Base-by-base conservation (phyloP, 2,797 vertebrate species). In the Acanthis flammea region DNA sequence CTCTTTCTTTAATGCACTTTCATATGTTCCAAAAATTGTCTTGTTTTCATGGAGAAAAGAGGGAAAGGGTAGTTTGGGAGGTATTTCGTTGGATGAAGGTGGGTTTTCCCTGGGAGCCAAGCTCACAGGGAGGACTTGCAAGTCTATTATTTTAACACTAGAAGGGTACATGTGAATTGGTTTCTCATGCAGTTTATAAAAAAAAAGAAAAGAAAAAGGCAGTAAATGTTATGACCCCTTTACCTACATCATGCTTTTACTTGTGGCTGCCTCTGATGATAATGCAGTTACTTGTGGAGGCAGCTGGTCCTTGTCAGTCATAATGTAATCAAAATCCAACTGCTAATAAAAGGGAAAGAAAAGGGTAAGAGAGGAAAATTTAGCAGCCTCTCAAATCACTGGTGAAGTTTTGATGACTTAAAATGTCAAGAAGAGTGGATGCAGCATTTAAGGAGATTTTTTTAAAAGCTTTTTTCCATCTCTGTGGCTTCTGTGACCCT, bases 351-450 rank as follows among this genome's bases (percentile, higher is more conserved):
- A 94, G 44, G 25, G 39, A 72, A 89, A 77, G 74, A 74, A 89
- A 91, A 82, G 33, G 35, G 28, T 35, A 63, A 83, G 61, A 60
- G 45, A 65, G 48, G 62, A 88, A 95, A 91, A 80, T 25, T 39
- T 77, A 95, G 54, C 17, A 80, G 50, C 37, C 22, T 92, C 10
- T 82, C 48, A 19, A 68, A 92, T 72, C n/a, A 45, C 61, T 58
- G n/a, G 50, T 73, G 76, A 93, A 85, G 57, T 85, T 95, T 88
- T 92, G 39, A 51, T 75, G 54, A 54, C 71, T 87, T 87, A 58
- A 74, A 88, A 80, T 85, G 67, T 89, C 75, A 71, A 47, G 67
- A 93, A 78, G 55, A 55, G 22, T 58, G 42, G 47, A 90, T 55
- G 54, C n/a, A 61, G 48, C 51, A 58, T 74, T 87, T 85, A 60